Evolutionary conservation across 2,797 vertebrate genomes (phyloP).

Genomic region (Cuculus canorus): DNA sequence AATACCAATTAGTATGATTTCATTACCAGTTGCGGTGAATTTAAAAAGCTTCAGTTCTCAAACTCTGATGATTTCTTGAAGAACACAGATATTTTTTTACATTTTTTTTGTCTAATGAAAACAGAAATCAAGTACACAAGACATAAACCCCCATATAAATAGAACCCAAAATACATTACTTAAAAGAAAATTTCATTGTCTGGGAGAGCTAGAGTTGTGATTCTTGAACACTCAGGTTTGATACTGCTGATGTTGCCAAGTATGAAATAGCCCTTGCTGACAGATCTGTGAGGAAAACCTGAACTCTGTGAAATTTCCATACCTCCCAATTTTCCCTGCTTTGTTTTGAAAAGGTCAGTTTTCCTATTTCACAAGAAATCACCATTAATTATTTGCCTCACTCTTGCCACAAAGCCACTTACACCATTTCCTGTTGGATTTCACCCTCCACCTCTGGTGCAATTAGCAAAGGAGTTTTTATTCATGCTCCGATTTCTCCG

Average conservation of each 20-base stretch:
- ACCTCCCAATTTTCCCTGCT: neutral
- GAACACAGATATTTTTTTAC: neutral
- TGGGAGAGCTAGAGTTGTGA: neutral
- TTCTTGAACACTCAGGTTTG: neutral
- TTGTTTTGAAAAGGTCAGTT: neutral
- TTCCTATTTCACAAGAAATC: constrained; percentile 5
- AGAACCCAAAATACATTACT: neutral
- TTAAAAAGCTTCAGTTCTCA: neutral
- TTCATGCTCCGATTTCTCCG: neutral
- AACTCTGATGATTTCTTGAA: neutral
- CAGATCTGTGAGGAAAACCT: neutral
- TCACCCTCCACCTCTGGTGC: neutral
- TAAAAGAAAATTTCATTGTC: neutral
- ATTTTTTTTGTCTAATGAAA: neutral
- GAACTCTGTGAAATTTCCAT: neutral
- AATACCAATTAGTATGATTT: neutral
- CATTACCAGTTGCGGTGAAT: neutral
- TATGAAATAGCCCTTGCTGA: neutral
- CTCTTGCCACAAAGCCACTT: neutral
- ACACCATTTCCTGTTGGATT: constrained; percentile 13
- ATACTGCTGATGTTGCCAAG: neutral
- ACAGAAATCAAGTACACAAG: neutral
- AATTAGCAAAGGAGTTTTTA: neutral
- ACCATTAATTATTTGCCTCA: constrained; percentile 7
- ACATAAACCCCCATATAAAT: neutral